Conservation (phyloP, 2,888 invertebrate genomes). For the Drosophila borborema region DNA sequence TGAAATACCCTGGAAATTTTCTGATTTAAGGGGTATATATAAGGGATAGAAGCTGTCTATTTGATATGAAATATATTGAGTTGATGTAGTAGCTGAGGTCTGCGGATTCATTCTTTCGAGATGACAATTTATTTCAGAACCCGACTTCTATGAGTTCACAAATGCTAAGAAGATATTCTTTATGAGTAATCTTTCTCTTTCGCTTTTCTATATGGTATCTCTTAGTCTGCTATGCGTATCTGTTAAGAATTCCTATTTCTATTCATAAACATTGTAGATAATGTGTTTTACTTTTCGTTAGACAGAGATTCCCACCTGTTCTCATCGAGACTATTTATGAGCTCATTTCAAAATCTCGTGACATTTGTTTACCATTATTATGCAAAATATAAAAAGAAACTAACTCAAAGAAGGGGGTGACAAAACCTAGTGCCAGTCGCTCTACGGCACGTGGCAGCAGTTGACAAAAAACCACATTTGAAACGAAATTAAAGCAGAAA, state of each 20-base stretch:
- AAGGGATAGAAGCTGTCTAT: not conserved
- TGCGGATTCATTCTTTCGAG: too few species aligned
- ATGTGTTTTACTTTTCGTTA: not conserved
- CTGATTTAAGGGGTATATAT: not conserved
- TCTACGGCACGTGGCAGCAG: slow-evolving; percentile 30
- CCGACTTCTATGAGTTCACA: not conserved
- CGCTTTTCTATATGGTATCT: not conserved
- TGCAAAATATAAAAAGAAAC: not conserved
- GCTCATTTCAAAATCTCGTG: slow-evolving; percentile 14
- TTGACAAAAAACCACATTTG: slow-evolving; percentile 20
- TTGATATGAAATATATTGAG: not conserved
- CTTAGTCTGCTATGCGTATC: not conserved
- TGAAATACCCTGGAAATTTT: not conserved
- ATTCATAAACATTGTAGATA: not conserved
- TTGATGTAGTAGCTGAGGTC: too few species aligned
- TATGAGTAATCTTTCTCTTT: too few species aligned
- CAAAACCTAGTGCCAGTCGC: slow-evolving; percentile 11
- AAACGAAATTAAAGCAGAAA: slow-evolving; percentile 6
- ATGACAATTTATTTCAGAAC: too few species aligned
- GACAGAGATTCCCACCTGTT: not conserved
- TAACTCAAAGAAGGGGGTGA: not conserved
- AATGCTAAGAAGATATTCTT: not conserved
- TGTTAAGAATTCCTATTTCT: not conserved
- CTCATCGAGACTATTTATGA: slow-evolving; percentile 4
- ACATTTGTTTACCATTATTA: slow-evolving; percentile 7